These are phyloP conservation scores for Macaria notata DNA, from an alignment of 2,888 invertebrate genomes.

Conservation along the genomic window DNA sequence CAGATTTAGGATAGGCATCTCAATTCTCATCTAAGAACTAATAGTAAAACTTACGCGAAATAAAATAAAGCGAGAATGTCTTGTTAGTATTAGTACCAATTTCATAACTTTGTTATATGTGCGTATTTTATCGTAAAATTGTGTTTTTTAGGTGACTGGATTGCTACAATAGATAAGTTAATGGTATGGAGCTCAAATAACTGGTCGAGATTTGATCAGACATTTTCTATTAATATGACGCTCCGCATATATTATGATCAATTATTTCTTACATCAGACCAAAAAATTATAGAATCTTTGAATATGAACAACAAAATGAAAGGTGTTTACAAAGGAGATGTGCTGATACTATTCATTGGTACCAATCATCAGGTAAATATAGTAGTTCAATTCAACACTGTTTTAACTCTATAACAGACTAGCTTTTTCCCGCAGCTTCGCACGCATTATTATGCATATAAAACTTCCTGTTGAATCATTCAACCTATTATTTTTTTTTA, in stretches of 20 bases:
- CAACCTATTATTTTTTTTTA: too few relatives aligned
- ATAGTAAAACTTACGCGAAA: too few relatives aligned
- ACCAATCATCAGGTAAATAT: slow-evolving; percentile 48
- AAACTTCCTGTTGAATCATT: too few relatives aligned
- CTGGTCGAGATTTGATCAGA: slow-evolving; percentile 55
- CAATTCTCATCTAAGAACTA: too few relatives aligned
- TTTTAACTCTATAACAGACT: too few relatives aligned
- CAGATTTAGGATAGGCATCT: too few relatives aligned
- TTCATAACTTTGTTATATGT: background rate
- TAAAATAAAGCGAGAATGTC: too few relatives aligned
- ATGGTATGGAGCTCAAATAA: slow-evolving; percentile 54
- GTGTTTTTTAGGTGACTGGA: slow-evolving; percentile 39
- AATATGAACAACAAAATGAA: slow-evolving; percentile 61
- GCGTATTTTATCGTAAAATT: background rate
- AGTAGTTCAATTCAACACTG: too few relatives aligned
- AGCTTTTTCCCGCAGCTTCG: too few relatives aligned
- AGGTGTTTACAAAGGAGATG: slow-evolving; percentile 62
- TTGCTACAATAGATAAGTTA: slow-evolving; percentile 54
- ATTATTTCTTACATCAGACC: slow-evolving; percentile 50
- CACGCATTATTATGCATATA: too few relatives aligned
- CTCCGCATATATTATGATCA: slow-evolving; percentile 59
- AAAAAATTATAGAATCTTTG: slow-evolving; percentile 60
- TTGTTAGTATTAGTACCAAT: too few relatives aligned
- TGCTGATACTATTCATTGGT: slow-evolving; percentile 56
- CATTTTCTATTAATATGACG: slow-evolving; percentile 29